A percentile compares a stretch with the other conserved stretches of the same genome.
Conservation (phyloP, 2,888 invertebrate genomes). For the Habroteleia sp. region DNA sequence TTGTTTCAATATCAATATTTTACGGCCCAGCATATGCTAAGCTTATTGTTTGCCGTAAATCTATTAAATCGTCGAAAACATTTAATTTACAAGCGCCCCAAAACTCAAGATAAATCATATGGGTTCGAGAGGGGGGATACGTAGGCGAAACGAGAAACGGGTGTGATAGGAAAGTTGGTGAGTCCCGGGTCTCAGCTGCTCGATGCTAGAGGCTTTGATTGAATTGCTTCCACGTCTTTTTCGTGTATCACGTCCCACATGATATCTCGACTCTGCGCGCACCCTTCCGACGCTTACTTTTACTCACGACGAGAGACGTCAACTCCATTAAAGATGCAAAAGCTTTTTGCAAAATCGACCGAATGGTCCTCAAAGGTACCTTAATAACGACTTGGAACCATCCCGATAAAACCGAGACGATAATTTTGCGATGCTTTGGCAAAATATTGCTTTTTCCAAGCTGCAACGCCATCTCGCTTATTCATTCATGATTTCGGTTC, state of each 20-base stretch:
- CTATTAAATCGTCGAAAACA: constrained; percentile 64
- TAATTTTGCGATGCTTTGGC: constrained; percentile 29
- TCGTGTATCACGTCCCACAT: constrained; percentile 65
- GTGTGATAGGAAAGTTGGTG: constrained; percentile 56
- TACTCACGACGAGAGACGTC: constrained; percentile 58
- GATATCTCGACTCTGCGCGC: constrained; percentile 53
- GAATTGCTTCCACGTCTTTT: constrained; percentile 76
- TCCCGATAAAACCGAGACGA: constrained; percentile 38
- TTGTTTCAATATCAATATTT: constrained; percentile 25
- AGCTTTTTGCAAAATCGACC: constrained; percentile 59
- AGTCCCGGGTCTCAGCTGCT: constrained; percentile 76
- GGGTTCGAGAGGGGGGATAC: constrained; percentile 1
- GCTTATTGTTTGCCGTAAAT: constrained; percentile 58
- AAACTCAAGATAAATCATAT: constrained; percentile 63
- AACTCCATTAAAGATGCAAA: constrained; percentile 64
- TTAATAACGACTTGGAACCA: constrained; percentile 47
- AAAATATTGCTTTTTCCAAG: constrained; percentile 15
- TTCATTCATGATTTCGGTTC: constrained; percentile 6
- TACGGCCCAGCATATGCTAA: constrained; percentile 50
- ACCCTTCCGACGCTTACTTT: constrained; percentile 63
- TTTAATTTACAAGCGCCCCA: constrained; percentile 65
- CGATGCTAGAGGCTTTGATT: constrained; percentile 75
- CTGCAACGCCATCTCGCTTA: neutral
- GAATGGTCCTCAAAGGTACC: constrained; percentile 55
- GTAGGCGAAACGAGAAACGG: constrained; percentile 49